Base-by-base conservation (phyloP, 2,888 invertebrate species). In the Eupithecia dodoneata region DNA sequence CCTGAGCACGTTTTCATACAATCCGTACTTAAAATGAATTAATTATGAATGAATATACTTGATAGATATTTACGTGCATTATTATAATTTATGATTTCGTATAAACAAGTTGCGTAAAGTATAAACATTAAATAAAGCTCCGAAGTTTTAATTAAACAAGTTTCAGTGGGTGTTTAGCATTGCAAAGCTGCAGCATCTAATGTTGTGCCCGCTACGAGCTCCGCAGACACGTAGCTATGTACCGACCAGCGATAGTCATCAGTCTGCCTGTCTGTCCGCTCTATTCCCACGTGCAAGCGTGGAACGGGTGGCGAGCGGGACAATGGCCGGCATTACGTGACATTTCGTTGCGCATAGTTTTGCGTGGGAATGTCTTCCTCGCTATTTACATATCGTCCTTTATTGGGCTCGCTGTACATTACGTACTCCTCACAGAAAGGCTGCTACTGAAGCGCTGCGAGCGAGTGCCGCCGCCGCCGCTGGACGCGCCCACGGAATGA, bases 101-200 rank as follows among this genome's bases (percentile, higher is more conserved):
- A 78, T 73, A 78, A 75, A 80, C 72, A 74, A 77, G 66, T 66
- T 73, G 67, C 76, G 75, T 70, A 63, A 76, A 80, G 73, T 75
- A 77, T 77, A 74, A 76, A 76, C 74, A 75, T 74, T 52, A 75
- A 75, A 73, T 76, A 76, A 49, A 75, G 74, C 63, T 66, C 41
- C 71, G 13, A 87, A 86, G 84, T 86, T 86, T 85, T 87, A 87
- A 86, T 87, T 82, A 85, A 87, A 83, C 82, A 86, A 86, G 83
- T 86, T 85, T 78, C 82, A 78, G 81, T 77, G 72, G 75, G 76
- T 82, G 83, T 80, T 85, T 86, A 83, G 85, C 84, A 86, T 85
- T 83, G 82, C 86, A 81, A 84, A 85, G 79, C 73, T 80, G 76
- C 73, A 72, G 71, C 47, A 76, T 72, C 72, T 76, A 74, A 71